Percentiles rank a stretch among this genome's conserved stretches.
phyloP scores from a whole-genome alignment of 1,140 invertebrate genomes.

The Vollenhovia emeryi region DNA sequence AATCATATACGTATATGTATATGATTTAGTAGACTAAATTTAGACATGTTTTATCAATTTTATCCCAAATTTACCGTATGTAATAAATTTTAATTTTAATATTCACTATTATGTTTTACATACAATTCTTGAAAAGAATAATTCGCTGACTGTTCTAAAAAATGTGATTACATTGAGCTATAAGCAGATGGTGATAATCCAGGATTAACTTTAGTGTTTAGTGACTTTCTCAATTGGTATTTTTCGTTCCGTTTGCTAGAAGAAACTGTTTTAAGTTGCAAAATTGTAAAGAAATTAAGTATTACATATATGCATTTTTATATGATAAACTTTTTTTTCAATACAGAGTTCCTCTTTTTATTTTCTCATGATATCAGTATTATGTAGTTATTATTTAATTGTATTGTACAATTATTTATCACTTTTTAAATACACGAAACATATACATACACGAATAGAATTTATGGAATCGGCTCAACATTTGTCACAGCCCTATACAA shows the following conservation, averaged over 20 bases:
- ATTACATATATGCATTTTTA: background rate
- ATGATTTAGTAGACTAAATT: too few relatives aligned
- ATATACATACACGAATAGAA: background rate
- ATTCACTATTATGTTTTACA: background rate
- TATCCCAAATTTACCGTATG: background rate
- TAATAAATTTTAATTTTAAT: slow-evolving; percentile 12
- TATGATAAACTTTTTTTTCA: background rate
- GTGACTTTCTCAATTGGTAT: background rate
- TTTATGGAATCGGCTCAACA: background rate
- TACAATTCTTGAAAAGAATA: background rate
- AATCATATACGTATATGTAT: background rate
- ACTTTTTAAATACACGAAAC: background rate
- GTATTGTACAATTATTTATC: background rate
- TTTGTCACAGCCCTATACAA: slow-evolving; percentile 8
- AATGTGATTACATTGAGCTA: background rate
- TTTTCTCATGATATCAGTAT: background rate
- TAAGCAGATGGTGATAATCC: background rate
- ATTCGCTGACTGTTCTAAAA: background rate
- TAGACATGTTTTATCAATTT: slow-evolving; percentile 16
- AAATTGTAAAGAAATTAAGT: background rate
- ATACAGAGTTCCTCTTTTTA: background rate
- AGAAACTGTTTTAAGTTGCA: background rate
- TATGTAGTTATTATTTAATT: background rate
- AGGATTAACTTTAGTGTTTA: background rate
- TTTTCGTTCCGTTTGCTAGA: too few relatives aligned